Evolutionary conservation across 53 echinoderm and acorn worm genomes (phyloP), one percentile per base, ranked within the genome.

Genomic region (Hippasteria phrygiana): DNA sequence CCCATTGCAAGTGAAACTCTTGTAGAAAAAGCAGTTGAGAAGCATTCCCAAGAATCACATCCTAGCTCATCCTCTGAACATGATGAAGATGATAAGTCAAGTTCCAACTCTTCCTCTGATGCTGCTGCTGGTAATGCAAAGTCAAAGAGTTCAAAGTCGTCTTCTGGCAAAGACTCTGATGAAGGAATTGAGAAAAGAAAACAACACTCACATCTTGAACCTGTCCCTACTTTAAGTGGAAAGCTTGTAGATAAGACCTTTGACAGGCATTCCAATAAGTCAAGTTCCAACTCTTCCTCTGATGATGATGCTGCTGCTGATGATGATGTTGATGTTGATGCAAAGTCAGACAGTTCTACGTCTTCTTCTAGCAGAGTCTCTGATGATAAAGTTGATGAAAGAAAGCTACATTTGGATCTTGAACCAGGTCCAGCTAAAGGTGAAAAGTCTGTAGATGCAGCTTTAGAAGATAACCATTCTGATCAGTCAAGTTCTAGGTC

Each of bases 31-130:
- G 38, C 33, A 20, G 24, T 32, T 28, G 47, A 75, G 22, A 41
- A 50, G 48, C 48, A 75, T 3, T 16, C 50, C 31, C 32, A 50
- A 8, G 9, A 13, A 22, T 51, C 87, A 37, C 2, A 31, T 35
- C 53, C 71, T 72, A 71, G 45, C 5, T 40, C 87, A 5, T 72
- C 72, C 33, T 86, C 72, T 86, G 72, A 71, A 46, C 47, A 59
- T 64, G 82, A 81, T 28, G 64, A 63, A 63, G 64, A 63, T 63
- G 64, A 11, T 63, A 27, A 63, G 10, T 11, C 28, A 63, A 63
- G 1, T n/a, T 14, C 8, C 48, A 8, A 48, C 14, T 48, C 8
- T 48, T n/a, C n/a, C n/a, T n/a, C n/a, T n/a, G n/a, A n/a, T n/a
- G n/a, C n/a, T n/a, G n/a, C n/a, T n/a, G n/a, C n/a, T n/a, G n/a